These are phyloP conservation scores for Raja brachyura DNA, from an alignment of 2,113 vertebrate genomes.

Conservation along the genomic window DNA sequence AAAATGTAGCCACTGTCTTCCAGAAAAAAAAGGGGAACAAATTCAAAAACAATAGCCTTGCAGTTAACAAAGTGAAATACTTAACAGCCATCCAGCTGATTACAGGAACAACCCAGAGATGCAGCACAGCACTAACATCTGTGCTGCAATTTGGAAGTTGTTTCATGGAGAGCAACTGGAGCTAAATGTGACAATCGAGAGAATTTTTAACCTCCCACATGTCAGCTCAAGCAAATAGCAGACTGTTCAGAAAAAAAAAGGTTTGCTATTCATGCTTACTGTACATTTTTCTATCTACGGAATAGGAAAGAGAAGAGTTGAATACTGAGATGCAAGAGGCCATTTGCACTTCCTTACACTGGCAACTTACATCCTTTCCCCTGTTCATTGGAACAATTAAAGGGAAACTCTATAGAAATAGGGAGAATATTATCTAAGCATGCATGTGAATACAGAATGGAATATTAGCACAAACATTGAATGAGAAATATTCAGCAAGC, in stretches of 20 bases:
- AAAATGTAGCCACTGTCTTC: neutral
- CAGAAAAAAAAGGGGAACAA: neutral
- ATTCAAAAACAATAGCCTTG: neutral
- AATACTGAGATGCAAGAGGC: neutral
- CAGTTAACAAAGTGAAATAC: neutral
- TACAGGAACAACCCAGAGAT: neutral
- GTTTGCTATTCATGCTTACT: neutral
- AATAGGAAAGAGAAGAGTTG: neutral
- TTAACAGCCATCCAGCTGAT: neutral
- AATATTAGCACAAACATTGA: neutral
- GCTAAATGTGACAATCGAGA: neutral
- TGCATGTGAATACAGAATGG: neutral
- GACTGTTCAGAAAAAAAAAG: neutral
- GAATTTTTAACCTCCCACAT: neutral
- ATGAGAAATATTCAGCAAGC: neutral
- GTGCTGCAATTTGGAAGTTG: neutral
- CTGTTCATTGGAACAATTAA: neutral
- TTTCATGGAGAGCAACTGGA: neutral
- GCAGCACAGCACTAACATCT: neutral
- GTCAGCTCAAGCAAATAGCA: neutral
- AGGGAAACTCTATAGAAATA: neutral
- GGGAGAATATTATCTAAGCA: neutral
- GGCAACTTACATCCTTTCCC: neutral
- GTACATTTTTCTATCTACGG: neutral
- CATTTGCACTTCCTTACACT: neutral